These are phyloP conservation scores for Neomicropteryx cornuta DNA, from an alignment of 1,140 invertebrate genomes.

Conservation along the genomic window DNA sequence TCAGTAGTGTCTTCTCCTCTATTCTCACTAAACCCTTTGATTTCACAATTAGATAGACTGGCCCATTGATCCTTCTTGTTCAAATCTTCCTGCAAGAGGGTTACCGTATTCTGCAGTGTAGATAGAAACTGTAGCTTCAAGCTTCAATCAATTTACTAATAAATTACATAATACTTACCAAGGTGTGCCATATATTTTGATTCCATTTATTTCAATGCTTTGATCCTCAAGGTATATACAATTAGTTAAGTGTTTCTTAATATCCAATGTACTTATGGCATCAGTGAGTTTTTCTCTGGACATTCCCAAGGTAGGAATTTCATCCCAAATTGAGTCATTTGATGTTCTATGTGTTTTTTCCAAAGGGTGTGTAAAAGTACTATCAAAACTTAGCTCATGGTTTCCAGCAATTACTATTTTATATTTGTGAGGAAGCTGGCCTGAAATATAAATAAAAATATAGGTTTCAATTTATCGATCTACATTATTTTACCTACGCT, in stretches of 20 bases:
- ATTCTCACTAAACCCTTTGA: no score
- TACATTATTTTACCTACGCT: no score
- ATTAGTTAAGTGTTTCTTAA: conserved; percentile 60
- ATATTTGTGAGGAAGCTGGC: conserved; percentile 62
- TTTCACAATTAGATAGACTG: no score
- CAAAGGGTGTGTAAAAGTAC: conserved; percentile 52
- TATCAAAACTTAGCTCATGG: conserved; percentile 79
- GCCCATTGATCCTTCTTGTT: no score
- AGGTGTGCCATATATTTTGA: conserved; percentile 77
- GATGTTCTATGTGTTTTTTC: conserved; percentile 28
- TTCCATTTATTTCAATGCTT: conserved; percentile 52
- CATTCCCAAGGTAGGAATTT: conserved; percentile 57
- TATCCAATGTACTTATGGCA: conserved; percentile 50
- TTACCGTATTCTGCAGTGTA: no score
- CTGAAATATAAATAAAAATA: conserved; percentile 31
- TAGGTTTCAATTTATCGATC: no score
- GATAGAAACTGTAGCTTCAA: no score
- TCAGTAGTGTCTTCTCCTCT: no score
- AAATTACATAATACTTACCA: conserved; percentile 50
- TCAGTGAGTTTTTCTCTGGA: conserved; percentile 49
- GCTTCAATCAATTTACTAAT: no score
- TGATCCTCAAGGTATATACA: conserved; percentile 72
- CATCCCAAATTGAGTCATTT: conserved; percentile 41
- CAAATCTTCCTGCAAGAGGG: no score
- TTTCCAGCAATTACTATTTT: conserved; percentile 86